These are phyloP conservation scores for Lepetodrilus schrolli DNA, from an alignment of 2,888 invertebrate species.

Conservation along the genomic window DNA sequence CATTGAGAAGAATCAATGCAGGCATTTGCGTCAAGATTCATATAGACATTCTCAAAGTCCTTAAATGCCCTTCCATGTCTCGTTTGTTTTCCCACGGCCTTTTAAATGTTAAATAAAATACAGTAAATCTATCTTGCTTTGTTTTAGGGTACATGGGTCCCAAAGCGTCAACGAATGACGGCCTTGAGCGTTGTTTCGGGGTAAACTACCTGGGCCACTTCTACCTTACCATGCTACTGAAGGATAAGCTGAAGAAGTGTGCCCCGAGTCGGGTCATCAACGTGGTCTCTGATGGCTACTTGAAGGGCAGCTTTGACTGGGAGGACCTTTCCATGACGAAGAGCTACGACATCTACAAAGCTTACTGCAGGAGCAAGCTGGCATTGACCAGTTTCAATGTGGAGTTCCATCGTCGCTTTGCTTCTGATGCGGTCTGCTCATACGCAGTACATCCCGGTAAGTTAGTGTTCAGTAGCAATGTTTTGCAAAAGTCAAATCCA, in stretches of 20 bases:
- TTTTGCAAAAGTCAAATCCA: too few relatives aligned
- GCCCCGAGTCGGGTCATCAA: conserved; percentile 68
- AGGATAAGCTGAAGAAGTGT: conserved; percentile 55
- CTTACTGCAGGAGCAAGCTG: conserved; percentile 67
- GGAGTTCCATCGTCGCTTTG: conserved; percentile 59
- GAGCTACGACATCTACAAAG: conserved; percentile 57
- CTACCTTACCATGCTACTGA: conserved; percentile 64
- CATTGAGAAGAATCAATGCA: too few relatives aligned
- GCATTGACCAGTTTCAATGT: conserved; percentile 59
- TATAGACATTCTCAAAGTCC: too few relatives aligned
- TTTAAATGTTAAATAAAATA: too few relatives aligned
- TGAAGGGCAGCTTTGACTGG: conserved; percentile 58
- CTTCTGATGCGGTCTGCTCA: conserved; percentile 49
- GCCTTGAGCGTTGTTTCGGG: conserved; percentile 62
- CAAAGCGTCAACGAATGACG: conserved; percentile 61
- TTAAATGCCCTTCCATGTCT: too few relatives aligned
- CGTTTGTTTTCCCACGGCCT: too few relatives aligned
- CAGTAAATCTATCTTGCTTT: too few relatives aligned
- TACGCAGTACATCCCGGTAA: conserved; percentile 70
- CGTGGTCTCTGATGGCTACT: conserved; percentile 64
- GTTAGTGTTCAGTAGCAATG: background rate
- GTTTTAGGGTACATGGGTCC: conserved; percentile 69
- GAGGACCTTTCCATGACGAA: conserved; percentile 62
- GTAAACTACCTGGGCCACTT: conserved; percentile 71
- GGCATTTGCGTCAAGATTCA: too few relatives aligned